Base-by-base conservation (phyloP, 1,140 invertebrate species). In the Cylas formicarius region DNA sequence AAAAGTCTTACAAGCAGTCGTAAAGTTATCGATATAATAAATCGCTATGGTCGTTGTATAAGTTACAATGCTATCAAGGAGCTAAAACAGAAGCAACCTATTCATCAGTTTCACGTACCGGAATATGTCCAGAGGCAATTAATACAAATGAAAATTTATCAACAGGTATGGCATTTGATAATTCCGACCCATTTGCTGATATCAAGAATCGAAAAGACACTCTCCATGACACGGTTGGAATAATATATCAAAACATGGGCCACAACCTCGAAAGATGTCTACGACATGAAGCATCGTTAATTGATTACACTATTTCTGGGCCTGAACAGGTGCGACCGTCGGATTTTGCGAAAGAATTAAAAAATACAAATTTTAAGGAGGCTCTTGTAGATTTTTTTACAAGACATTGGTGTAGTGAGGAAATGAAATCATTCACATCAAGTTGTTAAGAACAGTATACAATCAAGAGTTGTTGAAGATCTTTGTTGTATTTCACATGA, bases 141-240 rank as follows among this genome's bases (percentile, higher is more conserved):
- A 18, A 9, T 38, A 16, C n/a, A 24, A 16, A 7, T 19, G 13
- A 42, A 18, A 44, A 53, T 18, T 29, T 54, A 8, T 45, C 18
- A 18, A 67, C 64, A 20, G 50, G 57, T 31, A 39, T 70, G 20
- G 68, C 66, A 1, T 72, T 53, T 38, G 65, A 71, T 45, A 71
- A 69, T 54, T 69, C 56, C 47, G 65, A 68, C 51, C 46, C 68
- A 16, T 68, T 61, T 41, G 66, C 66, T 14, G 67, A 72, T 32
- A 71, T 67, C 17, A 17, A 50, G 4, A 60, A 44, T 53, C 67
- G 66, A 19, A 66, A 63, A 54, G 66, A 65, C 17, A 71, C 66
- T 44, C 33, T 71, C 1, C 63, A 71, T 52, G 69, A 71, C 42
- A 72, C 67, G 7, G 68, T 71, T n/a, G 69, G 67, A 14, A 69